phyloP scores from a whole-genome alignment of 2,797 vertebrate genomes.

The Leucoraja ocellata region DNA sequence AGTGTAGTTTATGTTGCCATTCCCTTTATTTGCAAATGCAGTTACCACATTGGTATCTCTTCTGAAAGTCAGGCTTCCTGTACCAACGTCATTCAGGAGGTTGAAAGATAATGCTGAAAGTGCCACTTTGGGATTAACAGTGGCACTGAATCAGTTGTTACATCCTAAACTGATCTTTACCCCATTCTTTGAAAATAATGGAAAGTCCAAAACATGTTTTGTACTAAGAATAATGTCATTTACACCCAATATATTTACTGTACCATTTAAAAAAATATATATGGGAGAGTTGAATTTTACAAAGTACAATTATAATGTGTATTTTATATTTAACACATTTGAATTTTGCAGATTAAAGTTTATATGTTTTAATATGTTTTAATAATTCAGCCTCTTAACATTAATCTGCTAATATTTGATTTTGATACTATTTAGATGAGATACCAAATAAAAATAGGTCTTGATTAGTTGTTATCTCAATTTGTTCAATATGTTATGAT shows the following conservation, averaged over 20 bases:
- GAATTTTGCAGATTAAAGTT: slow-evolving; percentile 30
- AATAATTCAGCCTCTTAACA: slow-evolving; percentile 1
- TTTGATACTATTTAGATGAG: slow-evolving; percentile 19
- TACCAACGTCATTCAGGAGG: no score
- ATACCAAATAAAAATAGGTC: slow-evolving; percentile 28
- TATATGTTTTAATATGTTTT: slow-evolving; percentile 24
- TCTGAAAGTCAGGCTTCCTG: background rate
- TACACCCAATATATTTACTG: background rate
- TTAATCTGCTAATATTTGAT: slow-evolving; percentile 18
- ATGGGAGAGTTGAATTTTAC: background rate
- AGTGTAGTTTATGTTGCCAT: background rate
- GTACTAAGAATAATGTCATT: background rate
- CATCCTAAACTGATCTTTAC: background rate
- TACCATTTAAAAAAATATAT: background rate
- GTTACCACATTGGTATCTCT: background rate
- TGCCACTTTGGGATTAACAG: background rate
- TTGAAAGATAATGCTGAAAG: background rate
- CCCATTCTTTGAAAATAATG: background rate
- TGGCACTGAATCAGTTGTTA: background rate
- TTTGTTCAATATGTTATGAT: background rate
- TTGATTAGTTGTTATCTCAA: background rate
- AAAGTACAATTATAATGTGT: slow-evolving; percentile 20
- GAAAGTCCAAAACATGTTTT: background rate
- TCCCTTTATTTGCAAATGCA: background rate
- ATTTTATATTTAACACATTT: slow-evolving; percentile 23